phyloP scores from a whole-genome alignment of 2,797 vertebrate species.

The Triplophysa bombifrons region DNA sequence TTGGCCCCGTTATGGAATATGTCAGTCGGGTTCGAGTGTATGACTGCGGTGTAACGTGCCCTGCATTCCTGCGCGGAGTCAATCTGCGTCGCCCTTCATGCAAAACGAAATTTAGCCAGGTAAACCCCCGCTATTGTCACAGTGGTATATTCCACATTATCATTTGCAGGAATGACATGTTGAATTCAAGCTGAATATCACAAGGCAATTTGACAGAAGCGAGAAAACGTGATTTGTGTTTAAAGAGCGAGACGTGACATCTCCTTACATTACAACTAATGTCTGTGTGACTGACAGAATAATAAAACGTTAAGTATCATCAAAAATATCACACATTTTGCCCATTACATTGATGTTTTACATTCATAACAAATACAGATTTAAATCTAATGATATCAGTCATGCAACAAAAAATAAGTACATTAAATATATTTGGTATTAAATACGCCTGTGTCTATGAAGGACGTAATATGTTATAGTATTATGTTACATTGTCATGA shows the following conservation, averaged over 20 bases:
- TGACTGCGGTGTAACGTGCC: not conserved
- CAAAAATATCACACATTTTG: no score
- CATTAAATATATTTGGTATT: no score
- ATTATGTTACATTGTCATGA: no score
- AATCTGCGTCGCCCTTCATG: not conserved
- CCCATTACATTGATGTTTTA: not conserved
- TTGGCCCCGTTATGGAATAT: conserved; percentile 13
- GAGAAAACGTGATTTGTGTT: not conserved
- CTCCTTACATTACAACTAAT: not conserved
- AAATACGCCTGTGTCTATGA: no score
- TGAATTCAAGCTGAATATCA: not conserved
- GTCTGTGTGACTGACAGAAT: not conserved
- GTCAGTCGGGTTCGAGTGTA: conserved; percentile 1
- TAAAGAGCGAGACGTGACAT: not conserved
- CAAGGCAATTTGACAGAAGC: not conserved
- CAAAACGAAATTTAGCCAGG: not conserved
- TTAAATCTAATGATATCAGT: no score
- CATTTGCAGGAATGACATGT: not conserved
- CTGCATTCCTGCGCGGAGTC: not conserved
- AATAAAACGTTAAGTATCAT: not conserved
- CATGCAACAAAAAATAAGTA: no score
- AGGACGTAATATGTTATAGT: no score
- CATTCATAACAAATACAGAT: no score
- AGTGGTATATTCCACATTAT: not conserved
- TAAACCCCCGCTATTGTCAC: not conserved